These are phyloP conservation scores for Ophion ventricosus DNA, from an alignment of 2,888 invertebrate genomes.

Conservation along the genomic window DNA sequence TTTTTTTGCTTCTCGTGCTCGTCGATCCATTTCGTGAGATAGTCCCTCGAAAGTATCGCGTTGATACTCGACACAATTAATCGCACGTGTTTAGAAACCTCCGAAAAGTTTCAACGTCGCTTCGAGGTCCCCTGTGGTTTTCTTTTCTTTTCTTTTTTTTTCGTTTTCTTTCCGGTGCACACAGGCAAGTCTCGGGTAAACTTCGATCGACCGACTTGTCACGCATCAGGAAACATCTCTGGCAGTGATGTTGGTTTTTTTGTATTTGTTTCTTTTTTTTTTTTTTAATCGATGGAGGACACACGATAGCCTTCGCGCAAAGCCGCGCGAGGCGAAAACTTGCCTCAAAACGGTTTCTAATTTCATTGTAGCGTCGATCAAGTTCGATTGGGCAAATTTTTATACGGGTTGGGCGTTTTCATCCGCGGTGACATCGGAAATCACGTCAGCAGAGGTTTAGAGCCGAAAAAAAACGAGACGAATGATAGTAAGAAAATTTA, in stretches of 20 bases:
- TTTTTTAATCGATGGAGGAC: constrained; percentile 31
- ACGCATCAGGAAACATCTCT: constrained; percentile 68
- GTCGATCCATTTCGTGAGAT: background rate
- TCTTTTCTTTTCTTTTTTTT: background rate
- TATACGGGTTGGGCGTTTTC: too few species aligned
- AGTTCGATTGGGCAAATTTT: constrained; percentile 63
- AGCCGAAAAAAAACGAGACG: constrained; percentile 29
- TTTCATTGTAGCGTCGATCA: constrained; percentile 59
- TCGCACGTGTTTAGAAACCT: constrained; percentile 19
- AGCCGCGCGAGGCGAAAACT: constrained; percentile 51
- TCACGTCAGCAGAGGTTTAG: constrained; percentile 47
- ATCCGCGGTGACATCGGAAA: constrained; percentile 33
- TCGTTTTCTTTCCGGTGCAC: background rate
- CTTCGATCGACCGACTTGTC: constrained; percentile 72
- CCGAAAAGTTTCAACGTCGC: constrained; percentile 1
- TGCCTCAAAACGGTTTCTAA: constrained; percentile 60
- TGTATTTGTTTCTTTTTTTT: constrained; percentile 46
- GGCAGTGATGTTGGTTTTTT: constrained; percentile 38
- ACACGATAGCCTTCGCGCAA: constrained; percentile 57
- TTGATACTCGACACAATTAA: constrained; percentile 1
- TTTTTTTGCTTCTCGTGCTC: background rate
- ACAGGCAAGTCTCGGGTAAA: constrained; percentile 42
- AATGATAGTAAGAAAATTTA: constrained; percentile 13
- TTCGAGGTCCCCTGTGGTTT: constrained; percentile 24
- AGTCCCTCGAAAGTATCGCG: background rate